Base-by-base conservation (phyloP, 1,140 invertebrate genomes). In the Sminthurinus signatus region DNA sequence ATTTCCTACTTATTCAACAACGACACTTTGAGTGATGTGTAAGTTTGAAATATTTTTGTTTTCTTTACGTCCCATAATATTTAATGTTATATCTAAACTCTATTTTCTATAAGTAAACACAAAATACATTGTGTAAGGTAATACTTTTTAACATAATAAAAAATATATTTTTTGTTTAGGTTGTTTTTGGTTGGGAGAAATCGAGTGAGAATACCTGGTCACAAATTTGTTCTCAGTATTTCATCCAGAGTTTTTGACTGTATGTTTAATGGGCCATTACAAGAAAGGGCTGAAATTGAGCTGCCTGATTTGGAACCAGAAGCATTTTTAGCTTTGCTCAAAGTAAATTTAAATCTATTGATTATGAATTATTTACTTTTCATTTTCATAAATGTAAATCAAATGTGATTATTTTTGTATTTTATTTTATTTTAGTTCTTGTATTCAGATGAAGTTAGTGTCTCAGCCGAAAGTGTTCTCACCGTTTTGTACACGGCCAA, bases 161-260 rank as follows among this genome's bases (percentile, higher is more conserved):
- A n/a, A n/a, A n/a, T n/a, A n/a, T n/a, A n/a, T n/a, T n/a, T n/a
- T n/a, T n/a, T n/a, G n/a, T n/a, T n/a, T n/a, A n/a, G n/a, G n/a
- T n/a, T n/a, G 2, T 67, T 67, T 55, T 23, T 62, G 12, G 59
- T 67, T 25, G 65, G 65, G 8, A 12, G 42, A 39, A 32, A 14
- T 36, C 56, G 51, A 12, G 21, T 62, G 73, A 78, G 85, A 43
- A 87, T 92, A 67, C 88, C 89, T 2, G 89, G 88, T 2, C 90
- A 93, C 73, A 91, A 89, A 75, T 87, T 92, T 76, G 84, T 93
- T 2, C 75, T 93, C 32, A 50, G 62, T 59, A 14, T 67, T 62
- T 54, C 54, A 70, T 29, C 50, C 69, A 17, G 55, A 66, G 48
- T 70, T 70, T 36, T 5, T 36, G 15, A 36, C 15, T 36, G 32